Conservation (phyloP, 2,797 vertebrate genomes). For the Trachurus trachurus region DNA sequence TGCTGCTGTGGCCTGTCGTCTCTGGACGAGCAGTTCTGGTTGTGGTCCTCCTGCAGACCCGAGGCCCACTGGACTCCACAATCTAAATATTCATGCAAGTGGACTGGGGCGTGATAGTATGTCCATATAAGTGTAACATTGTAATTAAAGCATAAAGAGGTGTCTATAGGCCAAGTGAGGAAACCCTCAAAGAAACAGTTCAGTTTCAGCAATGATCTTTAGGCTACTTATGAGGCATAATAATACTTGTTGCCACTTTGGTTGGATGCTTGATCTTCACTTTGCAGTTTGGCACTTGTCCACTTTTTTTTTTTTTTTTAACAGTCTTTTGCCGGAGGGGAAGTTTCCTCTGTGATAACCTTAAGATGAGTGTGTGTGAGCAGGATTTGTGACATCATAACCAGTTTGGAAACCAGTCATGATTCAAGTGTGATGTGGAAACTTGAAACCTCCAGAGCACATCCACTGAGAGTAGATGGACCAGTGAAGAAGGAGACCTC, state of each 20-base stretch:
- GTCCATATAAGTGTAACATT: background rate
- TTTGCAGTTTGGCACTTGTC: no score
- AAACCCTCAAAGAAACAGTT: constrained; percentile 8
- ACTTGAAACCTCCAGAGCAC: background rate
- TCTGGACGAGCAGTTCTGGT: background rate
- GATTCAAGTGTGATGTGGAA: constrained; percentile 12
- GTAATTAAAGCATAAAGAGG: no score
- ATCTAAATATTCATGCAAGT: background rate
- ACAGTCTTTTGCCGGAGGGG: background rate
- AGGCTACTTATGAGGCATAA: background rate
- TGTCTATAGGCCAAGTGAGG: background rate
- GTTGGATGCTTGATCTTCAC: background rate
- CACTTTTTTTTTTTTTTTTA: no score
- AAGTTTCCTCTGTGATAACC: background rate
- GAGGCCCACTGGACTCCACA: constrained; percentile 26
- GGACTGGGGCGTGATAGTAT: background rate
- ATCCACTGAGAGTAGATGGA: background rate
- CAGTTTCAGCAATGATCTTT: constrained; percentile 7
- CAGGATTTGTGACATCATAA: background rate
- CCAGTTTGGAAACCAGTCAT: background rate
- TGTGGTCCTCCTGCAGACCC: background rate
- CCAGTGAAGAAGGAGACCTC: background rate
- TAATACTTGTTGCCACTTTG: background rate
- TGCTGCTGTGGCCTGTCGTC: background rate
- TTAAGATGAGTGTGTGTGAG: background rate